These are phyloP conservation scores for Spodoptera littoralis DNA, from an alignment of 2,888 invertebrate genomes.

Conservation along the genomic window DNA sequence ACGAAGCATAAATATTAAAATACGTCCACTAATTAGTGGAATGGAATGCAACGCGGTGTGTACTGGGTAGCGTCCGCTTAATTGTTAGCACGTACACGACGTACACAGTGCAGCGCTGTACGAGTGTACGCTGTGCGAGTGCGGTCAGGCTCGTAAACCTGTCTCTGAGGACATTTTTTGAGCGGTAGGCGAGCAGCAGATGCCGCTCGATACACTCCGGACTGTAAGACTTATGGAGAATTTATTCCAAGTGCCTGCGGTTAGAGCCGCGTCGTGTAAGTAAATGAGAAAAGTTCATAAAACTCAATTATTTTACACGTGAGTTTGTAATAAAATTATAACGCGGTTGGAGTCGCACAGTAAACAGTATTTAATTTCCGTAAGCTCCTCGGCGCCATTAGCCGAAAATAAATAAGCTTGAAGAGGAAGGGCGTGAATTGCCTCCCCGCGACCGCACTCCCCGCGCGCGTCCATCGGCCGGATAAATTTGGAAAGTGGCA, in stretches of 20 bases:
- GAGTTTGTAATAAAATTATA: slow-evolving; percentile 68
- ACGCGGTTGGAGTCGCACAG: slow-evolving; percentile 66
- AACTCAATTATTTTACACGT: slow-evolving; percentile 55
- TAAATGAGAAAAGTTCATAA: slow-evolving; percentile 56
- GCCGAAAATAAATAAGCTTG: slow-evolving; percentile 82
- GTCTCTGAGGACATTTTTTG: slow-evolving; percentile 62
- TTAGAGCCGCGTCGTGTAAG: slow-evolving; percentile 19
- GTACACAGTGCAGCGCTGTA: slow-evolving; percentile 8
- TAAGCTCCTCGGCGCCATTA: slow-evolving; percentile 78
- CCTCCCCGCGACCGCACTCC: slow-evolving; percentile 56
- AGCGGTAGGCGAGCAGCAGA: slow-evolving; percentile 43
- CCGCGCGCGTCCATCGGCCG: slow-evolving; percentile 58
- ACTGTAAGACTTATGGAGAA: slow-evolving; percentile 48
- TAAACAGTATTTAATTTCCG: slow-evolving; percentile 82
- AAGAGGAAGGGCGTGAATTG: slow-evolving; percentile 76
- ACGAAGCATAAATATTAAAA: slow-evolving; percentile 59
- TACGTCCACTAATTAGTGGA: slow-evolving; percentile 64
- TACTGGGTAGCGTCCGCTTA: slow-evolving; percentile 54
- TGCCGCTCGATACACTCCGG: slow-evolving; percentile 49
- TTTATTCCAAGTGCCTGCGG: slow-evolving; percentile 39
- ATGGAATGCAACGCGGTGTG: slow-evolving; percentile 58
- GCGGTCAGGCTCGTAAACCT: slow-evolving; percentile 60
- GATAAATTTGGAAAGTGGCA: slow-evolving; percentile 84
- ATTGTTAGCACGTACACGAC: slow-evolving; percentile 61
- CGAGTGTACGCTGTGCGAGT: slow-evolving; percentile 9